Base-by-base conservation (phyloP, 1,140 invertebrate species). In the Thereuonema tuberculata region DNA sequence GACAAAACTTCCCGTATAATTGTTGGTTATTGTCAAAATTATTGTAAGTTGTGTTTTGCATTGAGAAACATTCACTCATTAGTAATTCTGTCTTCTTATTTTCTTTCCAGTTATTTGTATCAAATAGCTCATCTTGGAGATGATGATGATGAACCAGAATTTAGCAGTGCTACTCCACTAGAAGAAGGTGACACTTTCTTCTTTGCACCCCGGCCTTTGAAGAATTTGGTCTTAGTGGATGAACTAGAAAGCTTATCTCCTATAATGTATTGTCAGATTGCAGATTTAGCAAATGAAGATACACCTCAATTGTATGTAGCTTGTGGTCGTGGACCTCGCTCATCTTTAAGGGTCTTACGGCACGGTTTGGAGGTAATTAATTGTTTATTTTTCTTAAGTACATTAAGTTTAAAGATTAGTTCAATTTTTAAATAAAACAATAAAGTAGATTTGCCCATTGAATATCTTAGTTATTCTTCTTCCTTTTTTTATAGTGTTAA, bases 151-250 rank as follows among this genome's bases (percentile, higher is more conserved):
- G 95, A 99, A 68, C 92, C 95, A 2, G 94, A 98, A 74, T 99
- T 99, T 70, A 98, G 93, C 73, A 98, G 93, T 49, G 91, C 90
- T 14, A 97, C 97, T 87, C 94, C 93, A 1, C 72, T 99, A 37
- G 95, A 98, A 74, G 95, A 99, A 74, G 96, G 94, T 2, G 96
- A 99, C 66, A 98, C 95, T 2, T 99, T 99, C 73, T 98, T 99
- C 77, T 99, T 99, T 77, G 93, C 91, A 5, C 93, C 95, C 17
- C 78, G 96, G 68, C 81, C 86, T 1, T 76, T 99, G 0, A 84
- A 93, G 68, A 99, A 99, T 81, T 80, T 99, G 5, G 92, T 99
- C 2, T 74, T 97, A 62, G 95, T 99, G 1, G 97, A 99, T 78
- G 95, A 99, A 78, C 81, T 99, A 75, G 94, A 98, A 67, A 97